phyloP scores from a whole-genome alignment of 1,140 invertebrate genomes.

The Trialeurodes vaporariorum region DNA sequence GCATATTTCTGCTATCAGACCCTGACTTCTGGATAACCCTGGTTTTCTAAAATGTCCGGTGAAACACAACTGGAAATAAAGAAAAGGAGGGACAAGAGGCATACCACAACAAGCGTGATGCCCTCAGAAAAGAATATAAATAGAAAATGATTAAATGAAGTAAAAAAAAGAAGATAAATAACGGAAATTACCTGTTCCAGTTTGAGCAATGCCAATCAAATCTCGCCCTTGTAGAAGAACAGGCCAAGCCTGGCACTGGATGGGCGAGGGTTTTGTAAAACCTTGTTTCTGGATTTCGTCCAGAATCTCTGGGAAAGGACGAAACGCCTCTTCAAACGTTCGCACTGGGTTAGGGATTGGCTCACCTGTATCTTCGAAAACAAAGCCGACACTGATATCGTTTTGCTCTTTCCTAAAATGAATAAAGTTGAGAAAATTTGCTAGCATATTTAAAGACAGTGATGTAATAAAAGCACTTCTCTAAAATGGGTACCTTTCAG shows the following conservation, averaged over 20 bases:
- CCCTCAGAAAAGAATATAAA: conserved; percentile 1
- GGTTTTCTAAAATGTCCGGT: conserved; percentile 10
- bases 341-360: conserved; percentile 69
- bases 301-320: conserved; percentile 66
- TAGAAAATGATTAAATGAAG: conserved; percentile 1
- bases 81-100: not conserved
- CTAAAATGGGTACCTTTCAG: too few species aligned
- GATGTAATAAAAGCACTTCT: too few species aligned
- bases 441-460: too few species aligned
- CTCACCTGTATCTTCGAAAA: conserved; percentile 34
- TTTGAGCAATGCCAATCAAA: conserved; percentile 88
- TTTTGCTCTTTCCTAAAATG: conserved; percentile 43
- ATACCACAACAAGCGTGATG: too few species aligned
- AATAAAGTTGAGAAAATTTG: too few species aligned
- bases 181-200: conserved; percentile 67
- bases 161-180: conserved; percentile 32
- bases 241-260: conserved; percentile 85
- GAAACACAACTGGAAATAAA: conserved; percentile 12
- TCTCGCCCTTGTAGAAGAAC: conserved; percentile 71
- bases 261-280: conserved; percentile 76
- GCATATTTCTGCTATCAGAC: too few species aligned
- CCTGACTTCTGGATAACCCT: too few species aligned
- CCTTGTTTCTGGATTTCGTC: conserved; percentile 67
- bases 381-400: conserved; percentile 51
- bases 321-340: conserved; percentile 76